Evolutionary conservation across 2,797 vertebrate species (phyloP), one percentile per base, ranked within the genome.

Genomic region (Lemur catta): DNA sequence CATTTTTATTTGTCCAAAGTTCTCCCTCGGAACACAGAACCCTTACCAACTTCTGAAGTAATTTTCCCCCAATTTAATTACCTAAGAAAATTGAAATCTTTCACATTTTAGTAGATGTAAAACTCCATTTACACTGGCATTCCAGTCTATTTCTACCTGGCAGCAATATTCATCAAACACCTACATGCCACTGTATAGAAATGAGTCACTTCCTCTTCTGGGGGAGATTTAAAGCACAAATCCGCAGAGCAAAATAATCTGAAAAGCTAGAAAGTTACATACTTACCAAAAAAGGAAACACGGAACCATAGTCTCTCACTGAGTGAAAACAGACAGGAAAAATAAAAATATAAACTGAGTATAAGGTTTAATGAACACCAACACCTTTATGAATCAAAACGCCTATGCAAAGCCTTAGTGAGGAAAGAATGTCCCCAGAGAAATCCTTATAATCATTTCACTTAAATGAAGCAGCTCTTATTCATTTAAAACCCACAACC

Each of bases 121-220:
- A 91, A 88, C 43, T 93, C 88, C 92, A 91, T 48, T 50, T 55
- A 72, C 71, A 74, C 33, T 28, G 57, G 86, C 91, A 69, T 59
- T 61, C 41, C 26, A 76, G 30, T 89, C 95, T 97, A 78, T 94
- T 95, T 97, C 97, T 95, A 95, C 97, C 95, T 93, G 76, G 94
- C 59, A 96, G 94, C 55, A 87, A n/a, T 15, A 75, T 86, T 96
- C 86, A 79, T 82, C 92, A 74, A 89, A 95, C 97, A 97, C 97
- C 97, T 96, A 96, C 95, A 65, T 78, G 81, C 86, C 57, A 79
- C 86, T 72, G 18, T 82, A 76, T 52, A 96, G 94, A 96, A 95
- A 91, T 97, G 97, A 98, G 84, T 97, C 97, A 97, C n/a, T 95
- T 96, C 96, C 92, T 81, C 76, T 78, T 38, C 89, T 71, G 55